Evolutionary conservation across 2,113 vertebrate genomes (phyloP).

Genomic region (Cyanoliseus patagonus): DNA sequence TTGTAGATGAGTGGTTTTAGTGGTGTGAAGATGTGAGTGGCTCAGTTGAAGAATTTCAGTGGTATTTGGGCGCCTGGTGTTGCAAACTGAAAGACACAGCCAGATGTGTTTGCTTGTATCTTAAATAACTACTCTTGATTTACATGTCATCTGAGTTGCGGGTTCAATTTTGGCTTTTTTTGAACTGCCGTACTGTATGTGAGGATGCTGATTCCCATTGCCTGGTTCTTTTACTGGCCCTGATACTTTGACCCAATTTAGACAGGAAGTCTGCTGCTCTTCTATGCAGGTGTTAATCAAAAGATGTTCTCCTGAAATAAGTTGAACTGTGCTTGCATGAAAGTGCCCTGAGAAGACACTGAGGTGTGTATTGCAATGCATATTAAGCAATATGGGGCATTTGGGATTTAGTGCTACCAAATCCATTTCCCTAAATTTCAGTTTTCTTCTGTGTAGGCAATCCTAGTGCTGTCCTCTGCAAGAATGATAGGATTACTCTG

Average conservation of each 20-base stretch:
- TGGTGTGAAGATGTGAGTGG: rapidly evolving
- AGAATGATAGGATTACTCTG: constrained; percentile 74
- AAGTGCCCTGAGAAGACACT: background rate
- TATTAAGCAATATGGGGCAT: background rate
- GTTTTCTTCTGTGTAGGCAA: constrained; percentile 3
- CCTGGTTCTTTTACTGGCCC: rapidly evolving
- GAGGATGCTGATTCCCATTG: background rate
- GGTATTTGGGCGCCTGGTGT: background rate
- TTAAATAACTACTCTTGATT: background rate
- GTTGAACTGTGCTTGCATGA: background rate
- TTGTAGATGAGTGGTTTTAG: background rate
- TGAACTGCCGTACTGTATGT: background rate
- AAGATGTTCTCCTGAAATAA: background rate
- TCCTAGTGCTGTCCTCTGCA: background rate
- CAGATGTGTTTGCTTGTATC: background rate
- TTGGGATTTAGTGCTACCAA: background rate
- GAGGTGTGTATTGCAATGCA: rapidly evolving
- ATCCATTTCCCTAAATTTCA: background rate
- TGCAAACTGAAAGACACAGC: background rate
- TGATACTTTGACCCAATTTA: background rate
- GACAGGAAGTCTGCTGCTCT: background rate
- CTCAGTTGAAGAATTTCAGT: background rate
- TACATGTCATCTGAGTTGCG: background rate
- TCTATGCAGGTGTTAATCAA: background rate
- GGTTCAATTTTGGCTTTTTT: background rate